Evolutionary conservation across 2,888 invertebrate genomes (phyloP).

Genomic region (Drosophila fulvimacula): DNA sequence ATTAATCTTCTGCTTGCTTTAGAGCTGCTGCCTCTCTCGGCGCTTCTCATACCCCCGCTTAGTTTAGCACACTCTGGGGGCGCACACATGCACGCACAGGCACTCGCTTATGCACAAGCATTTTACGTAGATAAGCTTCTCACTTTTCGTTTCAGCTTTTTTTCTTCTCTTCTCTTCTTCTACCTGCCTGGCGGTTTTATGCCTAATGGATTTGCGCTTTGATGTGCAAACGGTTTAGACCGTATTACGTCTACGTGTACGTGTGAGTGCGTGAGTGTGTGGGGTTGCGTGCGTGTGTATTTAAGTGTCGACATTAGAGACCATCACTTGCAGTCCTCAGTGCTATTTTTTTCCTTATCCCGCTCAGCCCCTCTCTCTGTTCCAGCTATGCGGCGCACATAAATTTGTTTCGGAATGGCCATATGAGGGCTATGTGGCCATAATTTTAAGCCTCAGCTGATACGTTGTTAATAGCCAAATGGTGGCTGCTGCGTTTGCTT

Average conservation of each 20-base stretch:
- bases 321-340: slow-evolving; percentile 63
- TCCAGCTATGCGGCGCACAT: slow-evolving; percentile 40
- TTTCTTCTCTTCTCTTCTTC: slow-evolving; percentile 5
- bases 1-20: slow-evolving; percentile 71
- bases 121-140: slow-evolving; percentile 37
- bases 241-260: slow-evolving; percentile 32
- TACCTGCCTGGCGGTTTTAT: slow-evolving; percentile 47
- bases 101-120: slow-evolving; percentile 18
- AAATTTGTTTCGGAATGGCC: slow-evolving; percentile 66
- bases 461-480: slow-evolving; percentile 64
- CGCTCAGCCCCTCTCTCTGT: not conserved
- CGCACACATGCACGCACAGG: slow-evolving; percentile 3
- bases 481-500: slow-evolving; percentile 41
- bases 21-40: slow-evolving; percentile 39
- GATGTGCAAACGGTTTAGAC: slow-evolving; percentile 66
- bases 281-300: slow-evolving; percentile 39
- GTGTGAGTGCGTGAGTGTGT: slow-evolving; percentile 35
- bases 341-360: slow-evolving; percentile 33
- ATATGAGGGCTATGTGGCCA: slow-evolving; percentile 48
- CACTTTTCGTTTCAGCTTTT: slow-evolving; percentile 32
- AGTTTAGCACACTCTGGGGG: slow-evolving; percentile 57
- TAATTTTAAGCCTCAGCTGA: slow-evolving; percentile 44
- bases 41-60: slow-evolving; percentile 40
- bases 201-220: slow-evolving; percentile 76
- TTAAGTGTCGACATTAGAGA: slow-evolving; percentile 70